Evolutionary conservation across 2,797 vertebrate genomes (phyloP), one percentile per base, ranked within the genome.

Genomic region (Gadopsis bispinosus): DNA sequence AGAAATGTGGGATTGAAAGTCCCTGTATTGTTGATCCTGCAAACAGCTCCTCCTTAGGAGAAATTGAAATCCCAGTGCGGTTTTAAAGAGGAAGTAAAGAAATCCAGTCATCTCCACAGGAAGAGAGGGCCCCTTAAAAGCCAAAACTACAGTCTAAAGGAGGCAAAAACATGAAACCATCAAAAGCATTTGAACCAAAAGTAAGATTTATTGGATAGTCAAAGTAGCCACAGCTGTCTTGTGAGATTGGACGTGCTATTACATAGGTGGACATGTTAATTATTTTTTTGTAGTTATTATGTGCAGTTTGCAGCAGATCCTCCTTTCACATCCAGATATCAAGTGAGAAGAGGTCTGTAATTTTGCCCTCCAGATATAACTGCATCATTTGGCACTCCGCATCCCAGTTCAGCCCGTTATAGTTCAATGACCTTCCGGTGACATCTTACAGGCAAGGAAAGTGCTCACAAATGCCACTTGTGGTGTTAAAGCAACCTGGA

Each of bases 261-360:
- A 41, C 13, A 31, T 1, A 47, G 39, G 45, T 69, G 53, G 8
- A 8, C 55, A 31, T 48, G 59, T 69, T 71, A 19, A 35, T 37
- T 87, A 79, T 69, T 17, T 81, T 80, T 92, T 91, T 93, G 93
- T 19, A 64, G 3, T 67, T 94, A 59, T 89, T 91, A 91, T 91
- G 92, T 94, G 91, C 91, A 92, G 89, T 86, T 90, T 83, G 75
- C 82, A 86, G 81, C 78, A 64, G 87, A 75, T 88, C 93, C 93
- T 94, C 93, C 80, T 94, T 92, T 95, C 94, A 95, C 95, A 95
- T 95, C 94, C 94, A 95, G 87, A 92, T 93, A 93, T 94, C 94
- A 92, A 93, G 89, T 92, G 92, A 95, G 88, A 92, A 91, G 82
- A 93, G 92, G 95, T 51, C 20, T 43, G 11, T 73, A 6, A 41